phyloP scores from a whole-genome alignment of 30 jellyfish, hydroid and myxozoan genomes.

The Aurelia aurita region DNA sequence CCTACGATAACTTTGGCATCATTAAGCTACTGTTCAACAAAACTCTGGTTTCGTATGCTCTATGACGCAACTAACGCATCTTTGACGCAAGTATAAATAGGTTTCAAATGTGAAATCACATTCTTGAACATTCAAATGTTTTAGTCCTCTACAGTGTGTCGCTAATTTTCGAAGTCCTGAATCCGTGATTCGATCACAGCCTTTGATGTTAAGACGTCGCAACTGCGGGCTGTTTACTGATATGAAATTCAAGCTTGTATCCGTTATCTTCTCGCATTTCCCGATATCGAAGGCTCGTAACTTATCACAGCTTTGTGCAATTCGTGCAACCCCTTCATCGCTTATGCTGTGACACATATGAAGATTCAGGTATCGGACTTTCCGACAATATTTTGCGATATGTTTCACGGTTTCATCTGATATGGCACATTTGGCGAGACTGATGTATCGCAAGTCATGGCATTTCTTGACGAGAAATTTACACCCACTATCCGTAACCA shows the following conservation, averaged over 20 bases:
- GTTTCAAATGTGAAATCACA: conserved; percentile 87
- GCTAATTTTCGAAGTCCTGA: conserved; percentile 84
- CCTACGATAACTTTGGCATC: no score
- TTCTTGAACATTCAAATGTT: conserved; percentile 73
- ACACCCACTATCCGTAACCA: conserved; percentile 76
- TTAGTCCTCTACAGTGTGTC: conserved; percentile 70
- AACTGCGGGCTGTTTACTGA: conserved; percentile 81
- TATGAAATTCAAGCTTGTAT: conserved; percentile 67
- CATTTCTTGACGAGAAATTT: conserved; percentile 60
- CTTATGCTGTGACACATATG: conserved; percentile 78
- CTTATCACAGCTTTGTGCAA: conserved; percentile 64
- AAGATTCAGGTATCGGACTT: conserved; percentile 72
- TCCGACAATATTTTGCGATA: conserved; percentile 65
- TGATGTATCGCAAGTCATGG: conserved; percentile 74
- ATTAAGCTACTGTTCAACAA: conserved; percentile 4
- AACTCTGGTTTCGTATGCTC: conserved; percentile 89
- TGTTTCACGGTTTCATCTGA: conserved; percentile 70
- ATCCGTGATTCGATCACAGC: conserved; percentile 80
- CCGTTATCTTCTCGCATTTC: conserved; percentile 79
- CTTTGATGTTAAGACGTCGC: conserved; percentile 76
- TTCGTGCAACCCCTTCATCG: conserved; percentile 77
- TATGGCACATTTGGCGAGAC: conserved; percentile 87
- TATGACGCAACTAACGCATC: conserved; percentile 73
- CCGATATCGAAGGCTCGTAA: conserved; percentile 86
- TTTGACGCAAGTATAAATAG: conserved; percentile 65